These are phyloP conservation scores for Falcunculus frontatus DNA, from an alignment of 2,113 vertebrate genomes.

Conservation along the genomic window DNA sequence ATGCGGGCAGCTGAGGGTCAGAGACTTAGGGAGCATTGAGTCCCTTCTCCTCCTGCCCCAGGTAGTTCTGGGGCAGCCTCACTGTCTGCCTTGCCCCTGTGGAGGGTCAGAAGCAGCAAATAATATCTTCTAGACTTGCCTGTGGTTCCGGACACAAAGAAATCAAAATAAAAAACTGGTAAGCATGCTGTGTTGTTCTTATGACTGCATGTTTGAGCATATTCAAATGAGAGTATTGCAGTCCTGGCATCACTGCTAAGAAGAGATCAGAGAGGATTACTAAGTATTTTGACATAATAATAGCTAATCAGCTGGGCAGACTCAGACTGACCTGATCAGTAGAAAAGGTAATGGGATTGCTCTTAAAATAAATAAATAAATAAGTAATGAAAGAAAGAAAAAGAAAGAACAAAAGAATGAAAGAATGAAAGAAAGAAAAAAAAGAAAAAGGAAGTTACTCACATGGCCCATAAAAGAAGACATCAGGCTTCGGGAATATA, in stretches of 20 bases:
- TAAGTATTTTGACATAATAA: slow-evolving; percentile 43
- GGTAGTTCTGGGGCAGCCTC: neutral
- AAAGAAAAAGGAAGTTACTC: neutral
- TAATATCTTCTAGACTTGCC: neutral
- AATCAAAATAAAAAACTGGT: neutral
- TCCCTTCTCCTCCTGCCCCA: neutral
- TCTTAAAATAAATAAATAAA: neutral
- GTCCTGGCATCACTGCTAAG: neutral
- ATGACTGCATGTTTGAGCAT: neutral
- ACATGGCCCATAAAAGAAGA: neutral
- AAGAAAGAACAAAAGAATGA: neutral
- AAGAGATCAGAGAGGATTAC: slow-evolving; percentile 46
- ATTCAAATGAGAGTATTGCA: neutral
- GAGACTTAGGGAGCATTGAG: neutral
- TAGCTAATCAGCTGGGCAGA: slow-evolving; percentile 49
- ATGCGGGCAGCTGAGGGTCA: neutral
- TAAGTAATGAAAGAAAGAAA: neutral
- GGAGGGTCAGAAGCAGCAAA: neutral
- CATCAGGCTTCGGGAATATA: neutral
- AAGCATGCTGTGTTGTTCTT: neutral
- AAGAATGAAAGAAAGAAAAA: neutral
- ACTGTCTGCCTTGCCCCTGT: neutral
- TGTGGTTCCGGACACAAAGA: neutral
- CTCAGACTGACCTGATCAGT: slow-evolving; percentile 11
- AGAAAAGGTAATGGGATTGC: slow-evolving; percentile 45